Evolutionary conservation across 2,113 vertebrate genomes (phyloP).

Genomic region (Ploceus nigricollis): DNA sequence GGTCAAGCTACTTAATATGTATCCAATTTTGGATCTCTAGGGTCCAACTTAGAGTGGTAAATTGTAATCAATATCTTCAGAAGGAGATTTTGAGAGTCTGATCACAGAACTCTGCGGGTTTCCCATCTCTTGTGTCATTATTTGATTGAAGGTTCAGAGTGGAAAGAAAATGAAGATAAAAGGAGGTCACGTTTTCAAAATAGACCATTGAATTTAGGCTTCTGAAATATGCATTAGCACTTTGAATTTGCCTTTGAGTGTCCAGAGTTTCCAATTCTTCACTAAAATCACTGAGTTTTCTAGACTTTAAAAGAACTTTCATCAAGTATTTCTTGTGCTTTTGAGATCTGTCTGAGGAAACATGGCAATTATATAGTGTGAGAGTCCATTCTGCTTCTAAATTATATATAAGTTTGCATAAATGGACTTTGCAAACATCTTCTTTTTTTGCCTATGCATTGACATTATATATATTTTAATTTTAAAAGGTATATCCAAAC

Average conservation of each 20-base stretch:
- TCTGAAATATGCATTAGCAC: background rate
- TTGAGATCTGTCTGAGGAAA: background rate
- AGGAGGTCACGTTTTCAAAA: background rate
- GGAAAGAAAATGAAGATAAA: background rate
- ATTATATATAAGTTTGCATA: background rate
- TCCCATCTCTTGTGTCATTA: background rate
- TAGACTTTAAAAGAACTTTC: background rate
- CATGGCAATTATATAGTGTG: rapidly evolving
- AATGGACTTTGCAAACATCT: background rate
- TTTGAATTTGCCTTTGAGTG: background rate
- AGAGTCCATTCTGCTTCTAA: background rate
- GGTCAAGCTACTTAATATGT: background rate
- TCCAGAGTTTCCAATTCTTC: background rate
- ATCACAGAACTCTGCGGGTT: background rate
- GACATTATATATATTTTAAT: background rate
- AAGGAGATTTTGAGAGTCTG: background rate
- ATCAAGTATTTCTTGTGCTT: background rate
- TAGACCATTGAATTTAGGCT: background rate
- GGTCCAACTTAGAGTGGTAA: background rate
- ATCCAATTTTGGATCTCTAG: background rate
- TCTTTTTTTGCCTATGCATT: background rate
- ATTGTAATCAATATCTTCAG: background rate
- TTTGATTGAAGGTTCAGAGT: background rate
- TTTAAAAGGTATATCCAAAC: background rate
- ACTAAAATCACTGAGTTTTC: background rate